These are phyloP conservation scores for Procavia capensis DNA, from an alignment of 2,113 vertebrate genomes.

Conservation along the genomic window DNA sequence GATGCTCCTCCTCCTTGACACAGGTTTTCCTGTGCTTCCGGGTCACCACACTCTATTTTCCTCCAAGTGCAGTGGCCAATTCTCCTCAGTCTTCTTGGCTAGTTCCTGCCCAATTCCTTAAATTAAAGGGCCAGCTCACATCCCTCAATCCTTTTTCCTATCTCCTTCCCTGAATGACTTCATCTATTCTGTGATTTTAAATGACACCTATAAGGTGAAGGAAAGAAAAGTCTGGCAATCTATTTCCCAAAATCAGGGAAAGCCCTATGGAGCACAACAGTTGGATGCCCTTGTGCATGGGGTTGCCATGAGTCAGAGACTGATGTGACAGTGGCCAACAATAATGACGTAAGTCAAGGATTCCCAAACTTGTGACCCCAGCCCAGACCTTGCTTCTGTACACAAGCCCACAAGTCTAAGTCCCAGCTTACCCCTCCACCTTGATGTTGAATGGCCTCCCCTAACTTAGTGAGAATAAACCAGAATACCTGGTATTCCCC, in stretches of 20 bases:
- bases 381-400: background rate
- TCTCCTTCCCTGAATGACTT: background rate
- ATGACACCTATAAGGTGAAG: rapidly evolving
- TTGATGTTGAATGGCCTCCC: background rate
- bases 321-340: too few species aligned
- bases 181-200: background rate
- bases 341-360: too few species aligned
- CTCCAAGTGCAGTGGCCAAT: background rate
- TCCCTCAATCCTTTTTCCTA: background rate
- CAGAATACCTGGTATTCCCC: background rate
- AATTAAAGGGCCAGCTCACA: background rate
- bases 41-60: rapidly evolving
- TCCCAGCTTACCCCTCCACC: background rate
- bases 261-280: too few species aligned
- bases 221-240: background rate
- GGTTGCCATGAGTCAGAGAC: too few species aligned
- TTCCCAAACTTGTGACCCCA: too few species aligned
- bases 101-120: background rate
- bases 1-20: too few species aligned
- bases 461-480: background rate
- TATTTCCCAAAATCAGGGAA: too few species aligned
- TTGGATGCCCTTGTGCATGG: too few species aligned
- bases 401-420: background rate
- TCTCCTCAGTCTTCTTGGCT: background rate
- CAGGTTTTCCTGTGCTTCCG: rapidly evolving